phyloP scores from a whole-genome alignment of 2,113 vertebrate species.

The Rafetus swinhoei region DNA sequence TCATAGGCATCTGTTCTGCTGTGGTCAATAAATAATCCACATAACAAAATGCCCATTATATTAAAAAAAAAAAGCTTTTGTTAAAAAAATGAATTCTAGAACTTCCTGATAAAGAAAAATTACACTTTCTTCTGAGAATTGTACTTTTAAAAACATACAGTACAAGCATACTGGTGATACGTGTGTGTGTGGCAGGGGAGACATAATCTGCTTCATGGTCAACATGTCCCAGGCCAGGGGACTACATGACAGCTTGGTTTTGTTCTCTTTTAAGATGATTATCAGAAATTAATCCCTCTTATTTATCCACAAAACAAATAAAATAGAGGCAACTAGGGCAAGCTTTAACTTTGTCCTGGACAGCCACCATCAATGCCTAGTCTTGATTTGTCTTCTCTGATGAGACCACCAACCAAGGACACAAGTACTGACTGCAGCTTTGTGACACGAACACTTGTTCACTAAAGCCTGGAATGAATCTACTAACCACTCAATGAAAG shows the following conservation, averaged over 20 bases:
- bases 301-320: not conserved
- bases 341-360: not conserved
- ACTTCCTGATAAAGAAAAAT: not conserved
- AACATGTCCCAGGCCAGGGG: not conserved
- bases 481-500: not conserved
- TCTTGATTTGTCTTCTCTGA: not conserved
- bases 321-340: not conserved
- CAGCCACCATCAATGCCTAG: not conserved
- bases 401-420: not conserved
- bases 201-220: not conserved
- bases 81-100: fast-evolving
- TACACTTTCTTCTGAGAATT: not conserved
- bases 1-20: not conserved
- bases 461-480: not conserved
- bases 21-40: not conserved
- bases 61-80: not conserved
- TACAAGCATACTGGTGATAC: not conserved
- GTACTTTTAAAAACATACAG: not conserved
- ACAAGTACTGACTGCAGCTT: not conserved
- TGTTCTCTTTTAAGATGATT: not conserved
- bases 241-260: not conserved
- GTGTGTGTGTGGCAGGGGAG: not conserved
- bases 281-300: not conserved
- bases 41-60: not conserved
- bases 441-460: not conserved